Evolutionary conservation across 2,888 invertebrate species (phyloP).

Genomic region (Lypha dubia): DNA sequence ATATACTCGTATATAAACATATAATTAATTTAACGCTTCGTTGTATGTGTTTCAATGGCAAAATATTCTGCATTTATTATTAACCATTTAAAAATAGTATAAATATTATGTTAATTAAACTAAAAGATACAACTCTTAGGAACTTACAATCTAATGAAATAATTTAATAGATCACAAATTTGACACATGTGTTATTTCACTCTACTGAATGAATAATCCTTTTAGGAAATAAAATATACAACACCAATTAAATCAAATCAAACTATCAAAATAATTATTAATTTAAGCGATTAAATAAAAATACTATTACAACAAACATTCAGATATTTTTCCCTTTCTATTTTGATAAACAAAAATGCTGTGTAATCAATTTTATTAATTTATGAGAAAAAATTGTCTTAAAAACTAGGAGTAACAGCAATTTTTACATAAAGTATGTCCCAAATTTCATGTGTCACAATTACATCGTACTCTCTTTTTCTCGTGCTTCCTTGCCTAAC

Average conservation of each 20-base stretch:
- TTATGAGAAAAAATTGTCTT: too few species aligned
- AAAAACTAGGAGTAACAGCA: too few species aligned
- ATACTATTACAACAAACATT: constrained; percentile 1
- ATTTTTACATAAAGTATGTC: too few species aligned
- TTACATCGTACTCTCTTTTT: too few species aligned
- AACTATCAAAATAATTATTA: constrained; percentile 30
- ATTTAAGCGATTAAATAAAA: constrained; percentile 8
- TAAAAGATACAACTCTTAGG: constrained; percentile 14
- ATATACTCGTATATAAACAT: constrained; percentile 46
- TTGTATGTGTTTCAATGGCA: constrained; percentile 78
- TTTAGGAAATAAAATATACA: constrained; percentile 20
- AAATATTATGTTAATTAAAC: constrained; percentile 37
- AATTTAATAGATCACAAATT: constrained; percentile 23
- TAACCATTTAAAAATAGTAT: constrained; percentile 44
- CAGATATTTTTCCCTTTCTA: too few species aligned
- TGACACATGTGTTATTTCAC: not conserved
- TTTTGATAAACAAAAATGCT: too few species aligned
- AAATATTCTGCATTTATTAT: constrained; percentile 77
- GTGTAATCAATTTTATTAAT: too few species aligned
- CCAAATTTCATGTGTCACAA: too few species aligned
- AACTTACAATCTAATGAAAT: constrained; percentile 32
- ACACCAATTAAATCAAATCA: constrained; percentile 53
- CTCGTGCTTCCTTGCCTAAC: too few species aligned
- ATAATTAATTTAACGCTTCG: constrained; percentile 77
- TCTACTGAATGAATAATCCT: constrained; percentile 39